Base-by-base conservation (phyloP, 2,797 vertebrate species). In the Meriones psammophilus region DNA sequence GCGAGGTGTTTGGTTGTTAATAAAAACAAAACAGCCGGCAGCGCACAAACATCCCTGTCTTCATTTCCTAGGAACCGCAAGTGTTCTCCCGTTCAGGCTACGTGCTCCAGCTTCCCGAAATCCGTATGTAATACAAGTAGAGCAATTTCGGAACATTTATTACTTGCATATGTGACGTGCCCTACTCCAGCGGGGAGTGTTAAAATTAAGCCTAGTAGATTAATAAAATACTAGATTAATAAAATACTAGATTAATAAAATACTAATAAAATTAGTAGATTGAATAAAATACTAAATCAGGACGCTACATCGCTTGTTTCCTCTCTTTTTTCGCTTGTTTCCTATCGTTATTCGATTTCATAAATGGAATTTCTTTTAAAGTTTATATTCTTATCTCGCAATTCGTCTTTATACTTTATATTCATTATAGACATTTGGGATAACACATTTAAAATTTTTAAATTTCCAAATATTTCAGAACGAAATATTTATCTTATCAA, bases 241-340 rank as follows among this genome's bases (percentile, higher is more conserved):
- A 97, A 98, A 98, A 94, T 74, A 66, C 24, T 66, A 93, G 62
- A 90, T 15, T n/a, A 97, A 97, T 97, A 97, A 98, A 98, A 94
- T 74, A 66, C 24, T 66, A 93, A 89, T n/a, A n/a, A n/a, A n/a
- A n/a, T n/a, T 92, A 88, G 26, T n/a, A 83, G 62, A 90, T 15
- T n/a, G 91, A 97, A 97, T 97, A 97, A 98, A 98, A 94, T 74
- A 66, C 24, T 66, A 93, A 89, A 46, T 33, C 18, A 24, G 18
- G 33, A 60, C 30, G 33, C 12, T 2, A 1, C 15, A 73, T 86
- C 1, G 20, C 89, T 89, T 92, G 50, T 71, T 68, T 93, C 87
- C 30, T 79, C 36, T 56, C 50, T 30, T 3, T 30, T 50, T 50
- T 10, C 8, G 8, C 50, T 50, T 50, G 50, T 50, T 50, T 50